A percentile compares a stretch with the other conserved stretches of the same genome.
Conservation (phyloP, 2,797 vertebrate genomes). For the Euphonia xanthogaster region DNA sequence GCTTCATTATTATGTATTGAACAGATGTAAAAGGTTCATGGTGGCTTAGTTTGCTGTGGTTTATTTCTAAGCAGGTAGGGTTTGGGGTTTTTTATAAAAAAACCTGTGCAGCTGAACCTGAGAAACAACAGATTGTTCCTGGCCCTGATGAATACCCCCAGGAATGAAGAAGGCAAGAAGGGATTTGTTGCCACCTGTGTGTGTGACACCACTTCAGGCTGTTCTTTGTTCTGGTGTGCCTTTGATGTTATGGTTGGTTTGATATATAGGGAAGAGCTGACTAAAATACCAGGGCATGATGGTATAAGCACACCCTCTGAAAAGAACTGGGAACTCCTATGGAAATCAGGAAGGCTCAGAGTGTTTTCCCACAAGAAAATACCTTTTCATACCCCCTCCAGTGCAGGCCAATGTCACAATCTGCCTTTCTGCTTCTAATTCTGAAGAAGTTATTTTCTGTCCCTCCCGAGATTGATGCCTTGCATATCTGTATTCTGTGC, state of each 20-base stretch:
- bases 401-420: neutral
- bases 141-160: neutral
- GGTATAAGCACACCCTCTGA: neutral
- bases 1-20: neutral
- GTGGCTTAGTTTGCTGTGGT: neutral
- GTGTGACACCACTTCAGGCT: slow-evolving; percentile 4
- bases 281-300: neutral
- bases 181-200: neutral
- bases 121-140: slow-evolving; percentile 7
- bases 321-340: neutral
- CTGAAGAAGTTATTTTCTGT: neutral
- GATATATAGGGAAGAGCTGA: neutral
- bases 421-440: slow-evolving; percentile 7
- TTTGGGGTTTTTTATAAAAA: neutral
- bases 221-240: neutral
- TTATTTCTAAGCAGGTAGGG: neutral
- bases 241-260: slow-evolving; percentile 32
- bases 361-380: neutral
- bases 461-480: neutral
- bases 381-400: neutral
- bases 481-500: neutral
- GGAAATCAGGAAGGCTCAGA: neutral
- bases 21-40: neutral
- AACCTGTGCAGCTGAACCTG: neutral
- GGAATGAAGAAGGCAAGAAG: neutral